Evolutionary conservation across 2,888 invertebrate species (phyloP), one percentile per base, ranked within the genome.

Genomic region (Suillia variegata): DNA sequence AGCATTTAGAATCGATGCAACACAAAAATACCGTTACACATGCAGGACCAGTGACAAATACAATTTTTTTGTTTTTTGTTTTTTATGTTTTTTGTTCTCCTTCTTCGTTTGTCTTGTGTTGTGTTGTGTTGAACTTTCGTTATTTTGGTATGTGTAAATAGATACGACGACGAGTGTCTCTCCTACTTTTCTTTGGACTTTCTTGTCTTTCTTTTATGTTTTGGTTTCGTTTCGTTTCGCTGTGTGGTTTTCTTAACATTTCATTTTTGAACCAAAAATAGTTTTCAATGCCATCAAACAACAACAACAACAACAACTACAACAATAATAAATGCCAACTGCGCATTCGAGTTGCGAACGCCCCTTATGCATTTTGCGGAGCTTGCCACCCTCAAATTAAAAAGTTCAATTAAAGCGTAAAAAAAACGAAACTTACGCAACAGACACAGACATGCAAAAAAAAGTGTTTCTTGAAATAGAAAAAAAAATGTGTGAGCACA

Each of bases 241-340:
- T 15, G 5, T 42, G 5, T n/a, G 5, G 8, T 42, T 48, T 48
- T 21, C 17, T 5, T 48, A 20, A 13, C 2, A 18, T 20, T 48
- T 48, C 26, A 5, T 26, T 26, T 26, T 26, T 26, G 6, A 38
- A 38, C 10, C 54, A 49, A 58, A 60, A 62, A 67, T 62, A 64
- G 62, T 67, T 67, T 64, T 65, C 68, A 72, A 67, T 68, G 69
- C 63, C 66, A 65, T 64, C 62, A n/a, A n/a, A n/a, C n/a, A n/a
- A n/a, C n/a, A n/a, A n/a, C n/a, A n/a, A n/a, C n/a, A n/a, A n/a
- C n/a, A n/a, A n/a, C n/a, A n/a, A n/a, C n/a, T n/a, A n/a, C n/a
- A n/a, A n/a, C n/a, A n/a, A n/a, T n/a, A n/a, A 13, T 12, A 22
- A 10, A 47, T 67, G 50, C 48, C 54, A n/a, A 38, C 38, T 38